Conservation (phyloP, 1,140 invertebrate species). For the Sitophilus oryzae region DNA sequence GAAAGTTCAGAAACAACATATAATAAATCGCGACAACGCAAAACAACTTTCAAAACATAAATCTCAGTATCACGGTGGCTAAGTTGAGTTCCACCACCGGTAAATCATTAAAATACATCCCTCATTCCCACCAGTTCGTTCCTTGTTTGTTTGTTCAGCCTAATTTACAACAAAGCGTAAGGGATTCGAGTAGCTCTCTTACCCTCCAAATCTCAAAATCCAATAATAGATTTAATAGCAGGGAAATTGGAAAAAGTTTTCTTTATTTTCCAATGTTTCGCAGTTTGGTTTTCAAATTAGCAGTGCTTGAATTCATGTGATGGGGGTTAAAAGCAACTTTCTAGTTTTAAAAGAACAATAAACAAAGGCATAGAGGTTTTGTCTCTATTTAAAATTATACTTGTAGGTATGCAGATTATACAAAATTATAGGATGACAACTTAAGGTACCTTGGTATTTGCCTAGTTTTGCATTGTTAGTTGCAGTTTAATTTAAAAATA, state of each 20-base stretch:
- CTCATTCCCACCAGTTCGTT: neutral
- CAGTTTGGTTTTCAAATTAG: too few species aligned
- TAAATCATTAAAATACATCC: neutral
- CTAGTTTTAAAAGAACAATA: too few species aligned
- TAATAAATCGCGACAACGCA: neutral
- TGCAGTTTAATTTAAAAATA: too few species aligned
- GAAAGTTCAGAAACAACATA: neutral
- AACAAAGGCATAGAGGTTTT: too few species aligned
- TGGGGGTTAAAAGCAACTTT: too few species aligned
- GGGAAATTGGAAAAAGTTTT: neutral
- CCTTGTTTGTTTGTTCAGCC: neutral
- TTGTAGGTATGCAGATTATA: too few species aligned
- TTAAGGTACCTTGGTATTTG: too few species aligned
- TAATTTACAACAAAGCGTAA: neutral
- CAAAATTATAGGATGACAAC: too few species aligned
- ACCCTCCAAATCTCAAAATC: neutral
- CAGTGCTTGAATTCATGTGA: too few species aligned
- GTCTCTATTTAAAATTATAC: too few species aligned
- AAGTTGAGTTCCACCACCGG: neutral
- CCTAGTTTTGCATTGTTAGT: too few species aligned
- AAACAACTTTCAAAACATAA: neutral
- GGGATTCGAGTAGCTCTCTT: neutral
- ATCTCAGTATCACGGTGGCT: neutral
- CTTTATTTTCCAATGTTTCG: too few species aligned
- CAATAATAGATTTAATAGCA: neutral